Base-by-base conservation (phyloP, 2,113 vertebrate genomes). In the Orycteropus afer region DNA sequence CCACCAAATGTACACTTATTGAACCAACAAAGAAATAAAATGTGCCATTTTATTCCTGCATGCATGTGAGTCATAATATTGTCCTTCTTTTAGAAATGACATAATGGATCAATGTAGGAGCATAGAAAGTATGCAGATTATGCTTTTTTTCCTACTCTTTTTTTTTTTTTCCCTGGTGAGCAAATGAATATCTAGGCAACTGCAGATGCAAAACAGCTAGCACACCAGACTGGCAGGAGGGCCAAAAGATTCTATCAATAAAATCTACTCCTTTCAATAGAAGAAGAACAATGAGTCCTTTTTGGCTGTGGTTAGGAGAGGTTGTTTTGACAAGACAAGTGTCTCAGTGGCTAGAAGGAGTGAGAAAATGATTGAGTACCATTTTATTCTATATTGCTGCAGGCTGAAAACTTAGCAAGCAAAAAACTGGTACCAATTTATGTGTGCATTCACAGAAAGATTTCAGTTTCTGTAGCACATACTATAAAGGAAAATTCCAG, bases 181-280 rank as follows among this genome's bases (percentile, higher is more conserved):
- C 32, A 96, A 97, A 97, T 95, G 0, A 94, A 91, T 91, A 76
- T 49, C 83, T 96, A 97, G 85, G 85, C 96, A 97, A 98, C 11
- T 95, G 49, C 81, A 96, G 81, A 80, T 1, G 88, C 47, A 94
- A 86, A 98, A 80, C 1, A 92, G 37, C 94, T 29, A 84, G 10
- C 95, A 61, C 86, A 55, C 12, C 67, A 96, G 73, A 76, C 14
- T 97, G 4, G 63, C 93, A 95, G 69, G 87, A 53, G 71, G 93
- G 67, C n/a, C 97, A 96, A 42, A 53, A 69, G 83, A 95, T 83
- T 93, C 80, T 55, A 42, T 88, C 42, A 45, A 84, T 45, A 9
- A 95, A 95, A 69, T 61, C 90, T 91, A 89, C 2, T 81, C 40
- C 51, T 95, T 65, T 90, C 96, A 96, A 96, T 77, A 34, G 92